Percentiles rank a stretch among this genome's conserved stretches.
Conservation (phyloP, 2,113 vertebrate genomes). For the Seriola aureovittata region DNA sequence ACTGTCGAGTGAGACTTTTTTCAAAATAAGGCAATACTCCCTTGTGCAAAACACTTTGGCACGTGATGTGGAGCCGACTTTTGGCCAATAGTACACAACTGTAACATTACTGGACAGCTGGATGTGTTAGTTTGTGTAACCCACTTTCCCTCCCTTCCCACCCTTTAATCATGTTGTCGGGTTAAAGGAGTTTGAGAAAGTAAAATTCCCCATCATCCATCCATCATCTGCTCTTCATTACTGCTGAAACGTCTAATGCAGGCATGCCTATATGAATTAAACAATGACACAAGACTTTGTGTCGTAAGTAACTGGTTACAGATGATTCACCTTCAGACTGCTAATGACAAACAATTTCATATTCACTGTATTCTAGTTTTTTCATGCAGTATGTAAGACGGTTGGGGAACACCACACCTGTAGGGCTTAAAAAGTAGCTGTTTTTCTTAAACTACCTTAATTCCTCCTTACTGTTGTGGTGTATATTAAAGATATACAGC, state of each 20-base stretch:
- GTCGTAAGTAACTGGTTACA: conserved; percentile 2
- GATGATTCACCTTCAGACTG: conserved; percentile 18
- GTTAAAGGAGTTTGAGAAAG: conserved; percentile 38
- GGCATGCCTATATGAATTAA: conserved; percentile 39
- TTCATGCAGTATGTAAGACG: background rate
- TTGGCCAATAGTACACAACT: conserved; percentile 20
- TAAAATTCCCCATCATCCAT: conserved; percentile 52
- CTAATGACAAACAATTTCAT: background rate
- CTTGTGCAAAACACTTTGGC: background rate
- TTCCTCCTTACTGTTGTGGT: conserved; percentile 43
- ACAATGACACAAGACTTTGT: conserved; percentile 27
- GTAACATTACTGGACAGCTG: conserved; percentile 55
- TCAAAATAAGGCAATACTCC: conserved; percentile 10
- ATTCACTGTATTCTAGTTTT: background rate
- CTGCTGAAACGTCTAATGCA: conserved; percentile 34
- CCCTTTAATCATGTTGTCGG: conserved; percentile 62
- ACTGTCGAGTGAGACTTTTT: background rate
- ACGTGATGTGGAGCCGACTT: conserved; percentile 3
- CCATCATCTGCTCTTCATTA: conserved; percentile 74
- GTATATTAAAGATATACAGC: conserved; percentile 37
- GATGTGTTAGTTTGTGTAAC: conserved; percentile 52
- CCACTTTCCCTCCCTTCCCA: conserved; percentile 22
- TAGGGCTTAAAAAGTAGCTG: background rate
- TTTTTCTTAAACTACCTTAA: conserved; percentile 12
- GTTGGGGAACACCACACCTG: background rate